A percentile compares a stretch with the other conserved stretches of the same genome.
Evolutionary conservation across 2,888 invertebrate species (phyloP).

Genomic region (Athalia cordata): DNA sequence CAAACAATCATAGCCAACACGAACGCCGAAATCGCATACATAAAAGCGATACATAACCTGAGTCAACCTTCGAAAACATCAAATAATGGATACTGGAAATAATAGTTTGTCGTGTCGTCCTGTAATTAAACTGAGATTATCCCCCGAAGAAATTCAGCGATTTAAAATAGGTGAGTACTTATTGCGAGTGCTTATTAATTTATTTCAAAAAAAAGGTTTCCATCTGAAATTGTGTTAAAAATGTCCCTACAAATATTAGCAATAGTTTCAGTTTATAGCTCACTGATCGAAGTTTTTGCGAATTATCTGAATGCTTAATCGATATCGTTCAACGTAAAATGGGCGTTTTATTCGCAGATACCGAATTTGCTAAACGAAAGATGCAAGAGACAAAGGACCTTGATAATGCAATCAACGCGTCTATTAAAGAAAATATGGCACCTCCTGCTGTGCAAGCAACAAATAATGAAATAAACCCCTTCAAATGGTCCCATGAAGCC

Average conservation of each 20-base stretch:
- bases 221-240: background rate
- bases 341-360: too few relatives aligned
- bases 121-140: background rate
- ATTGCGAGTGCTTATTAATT: background rate
- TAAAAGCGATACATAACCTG: background rate
- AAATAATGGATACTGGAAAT: too few relatives aligned
- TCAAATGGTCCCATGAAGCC: conserved; percentile 19
- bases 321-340: too few relatives aligned
- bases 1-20: background rate
- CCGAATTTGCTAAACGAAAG: background rate
- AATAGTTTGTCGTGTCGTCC: background rate
- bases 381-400: background rate
- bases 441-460: background rate
- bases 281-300: too few relatives aligned
- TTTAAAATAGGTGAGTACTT: conserved; percentile 7
- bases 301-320: too few relatives aligned
- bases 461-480: background rate
- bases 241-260: background rate
- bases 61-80: too few relatives aligned
- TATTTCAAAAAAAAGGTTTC: background rate
- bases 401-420: background rate
- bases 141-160: background rate
- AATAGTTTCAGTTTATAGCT: too few relatives aligned
- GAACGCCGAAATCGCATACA: background rate
- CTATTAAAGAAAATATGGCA: background rate